A percentile compares a stretch with the other conserved stretches of the same genome.
Evolutionary conservation across 2,888 invertebrate genomes (phyloP).

Genomic region (Perizoma flavofasciatum): DNA sequence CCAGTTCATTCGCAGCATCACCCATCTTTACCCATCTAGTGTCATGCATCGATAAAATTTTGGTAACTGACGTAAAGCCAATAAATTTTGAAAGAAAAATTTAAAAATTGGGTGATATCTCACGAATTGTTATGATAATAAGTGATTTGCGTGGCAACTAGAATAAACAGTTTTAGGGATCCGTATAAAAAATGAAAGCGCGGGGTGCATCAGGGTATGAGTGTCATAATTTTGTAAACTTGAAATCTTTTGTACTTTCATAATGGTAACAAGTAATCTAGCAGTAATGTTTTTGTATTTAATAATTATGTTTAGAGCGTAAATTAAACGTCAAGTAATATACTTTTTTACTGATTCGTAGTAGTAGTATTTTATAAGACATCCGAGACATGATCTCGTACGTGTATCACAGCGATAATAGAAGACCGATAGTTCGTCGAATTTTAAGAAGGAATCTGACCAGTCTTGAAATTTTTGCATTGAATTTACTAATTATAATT

Average conservation of each 20-base stretch:
- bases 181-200: constrained; percentile 58
- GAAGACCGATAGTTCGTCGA: constrained; percentile 60
- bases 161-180: constrained; percentile 61
- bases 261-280: constrained; percentile 77
- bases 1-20: constrained; percentile 34
- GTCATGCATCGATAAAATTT: constrained; percentile 26
- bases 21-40: constrained; percentile 16
- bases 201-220: constrained; percentile 84
- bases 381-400: constrained; percentile 65
- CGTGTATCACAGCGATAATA: constrained; percentile 84
- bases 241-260: constrained; percentile 78
- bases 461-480: constrained; percentile 31
- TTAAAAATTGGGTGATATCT: constrained; percentile 71
- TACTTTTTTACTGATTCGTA: constrained; percentile 81
- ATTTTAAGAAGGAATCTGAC: constrained; percentile 62
- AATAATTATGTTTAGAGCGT: constrained; percentile 73
- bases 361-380: constrained; percentile 80
- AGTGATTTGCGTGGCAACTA: constrained; percentile 79
- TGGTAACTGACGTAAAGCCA: constrained; percentile 28
- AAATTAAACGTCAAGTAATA: constrained; percentile 72
- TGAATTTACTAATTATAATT: constrained; percentile 41
- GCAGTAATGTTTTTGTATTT: constrained; percentile 71
- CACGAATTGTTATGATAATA: constrained; percentile 81
- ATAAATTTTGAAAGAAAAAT: constrained; percentile 45
- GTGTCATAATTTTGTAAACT: constrained; percentile 79